These are phyloP conservation scores for Ciconia stormi DNA, from an alignment of 2,113 vertebrate genomes.

Conservation along the genomic window DNA sequence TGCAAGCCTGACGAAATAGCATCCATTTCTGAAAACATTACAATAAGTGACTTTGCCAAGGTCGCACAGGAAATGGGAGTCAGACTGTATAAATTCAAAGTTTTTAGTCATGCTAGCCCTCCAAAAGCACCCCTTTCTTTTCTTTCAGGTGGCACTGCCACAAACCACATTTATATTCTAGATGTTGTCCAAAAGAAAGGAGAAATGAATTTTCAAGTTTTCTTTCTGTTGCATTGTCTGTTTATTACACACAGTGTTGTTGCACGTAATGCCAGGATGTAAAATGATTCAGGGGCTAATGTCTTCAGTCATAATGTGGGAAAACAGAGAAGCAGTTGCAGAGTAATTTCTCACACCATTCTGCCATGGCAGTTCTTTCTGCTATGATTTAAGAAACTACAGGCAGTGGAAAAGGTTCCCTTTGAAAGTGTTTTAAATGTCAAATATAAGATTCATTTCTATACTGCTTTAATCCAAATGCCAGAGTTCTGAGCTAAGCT, in stretches of 20 bases:
- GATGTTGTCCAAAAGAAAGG: not conserved
- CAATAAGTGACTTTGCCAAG: constrained; percentile 41
- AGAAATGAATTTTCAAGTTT: constrained; percentile 17
- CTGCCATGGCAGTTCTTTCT: constrained; percentile 63
- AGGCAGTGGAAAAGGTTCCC: constrained; percentile 71
- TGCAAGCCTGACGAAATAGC: constrained; percentile 46
- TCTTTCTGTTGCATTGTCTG: constrained; percentile 7
- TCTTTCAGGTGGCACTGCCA: not conserved
- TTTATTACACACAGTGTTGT: not conserved
- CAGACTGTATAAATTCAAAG: constrained; percentile 8
- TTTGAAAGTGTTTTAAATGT: constrained; percentile 75
- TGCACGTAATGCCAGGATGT: constrained; percentile 10
- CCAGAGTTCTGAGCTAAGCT: constrained; percentile 66
- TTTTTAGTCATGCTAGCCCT: not conserved
- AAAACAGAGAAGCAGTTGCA: constrained; percentile 64
- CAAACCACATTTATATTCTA: constrained; percentile 23
- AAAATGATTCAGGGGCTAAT: constrained; percentile 58
- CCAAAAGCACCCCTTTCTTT: not conserved
- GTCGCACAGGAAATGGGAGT: not conserved
- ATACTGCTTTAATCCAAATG: constrained; percentile 75
- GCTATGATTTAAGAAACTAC: constrained; percentile 75
- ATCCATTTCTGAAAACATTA: constrained; percentile 36
- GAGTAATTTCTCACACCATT: constrained; percentile 67
- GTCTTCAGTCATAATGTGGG: constrained; percentile 57
- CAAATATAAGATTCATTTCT: constrained; percentile 79